Conservation (phyloP, 92 coral and sea anemone species). For the Zoanthus sansibaricus region DNA sequence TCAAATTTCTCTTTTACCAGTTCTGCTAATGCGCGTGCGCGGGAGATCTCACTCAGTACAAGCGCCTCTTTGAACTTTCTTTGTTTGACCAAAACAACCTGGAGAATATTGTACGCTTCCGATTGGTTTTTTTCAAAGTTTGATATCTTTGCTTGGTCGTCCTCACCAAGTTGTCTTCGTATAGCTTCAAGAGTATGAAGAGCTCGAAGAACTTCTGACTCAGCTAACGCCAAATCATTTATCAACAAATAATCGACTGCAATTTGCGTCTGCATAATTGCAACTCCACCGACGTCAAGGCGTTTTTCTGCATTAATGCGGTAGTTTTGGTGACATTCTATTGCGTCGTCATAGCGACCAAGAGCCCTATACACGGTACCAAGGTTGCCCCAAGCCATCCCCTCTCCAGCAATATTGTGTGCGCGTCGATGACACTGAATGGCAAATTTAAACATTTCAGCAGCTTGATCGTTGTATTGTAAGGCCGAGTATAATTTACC, state of each 20-base stretch:
- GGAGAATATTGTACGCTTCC: slow-evolving; percentile 68
- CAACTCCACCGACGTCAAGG: slow-evolving; percentile 69
- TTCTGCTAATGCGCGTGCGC: slow-evolving; percentile 67
- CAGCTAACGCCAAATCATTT: slow-evolving; percentile 59
- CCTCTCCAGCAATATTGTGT: slow-evolving; percentile 67
- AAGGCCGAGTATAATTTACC: slow-evolving; percentile 63
- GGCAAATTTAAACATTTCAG: slow-evolving; percentile 49
- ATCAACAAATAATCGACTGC: slow-evolving; percentile 65
- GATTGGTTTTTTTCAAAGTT: slow-evolving; percentile 75
- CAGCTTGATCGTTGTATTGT: slow-evolving; percentile 57
- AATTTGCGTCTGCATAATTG: slow-evolving; percentile 71
- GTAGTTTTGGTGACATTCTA: slow-evolving; percentile 61
- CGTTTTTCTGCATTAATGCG: slow-evolving; percentile 71
- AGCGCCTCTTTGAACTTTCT: slow-evolving; percentile 66
- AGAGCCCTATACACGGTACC: slow-evolving; percentile 67
- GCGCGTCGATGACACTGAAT: slow-evolving; percentile 53
- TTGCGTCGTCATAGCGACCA: slow-evolving; percentile 63
- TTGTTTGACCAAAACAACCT: slow-evolving; percentile 59
- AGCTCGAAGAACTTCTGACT: slow-evolving; percentile 53
- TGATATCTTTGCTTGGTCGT: slow-evolving; percentile 68
- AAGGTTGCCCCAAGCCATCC: slow-evolving; percentile 79
- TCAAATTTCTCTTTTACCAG: slow-evolving; percentile 47
- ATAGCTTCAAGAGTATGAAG: slow-evolving; percentile 65
- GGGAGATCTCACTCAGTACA: slow-evolving; percentile 57
- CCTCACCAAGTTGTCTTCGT: slow-evolving; percentile 73